Evolutionary conservation across 1,140 invertebrate genomes (phyloP).

Genomic region (Asobara japonica): DNA sequence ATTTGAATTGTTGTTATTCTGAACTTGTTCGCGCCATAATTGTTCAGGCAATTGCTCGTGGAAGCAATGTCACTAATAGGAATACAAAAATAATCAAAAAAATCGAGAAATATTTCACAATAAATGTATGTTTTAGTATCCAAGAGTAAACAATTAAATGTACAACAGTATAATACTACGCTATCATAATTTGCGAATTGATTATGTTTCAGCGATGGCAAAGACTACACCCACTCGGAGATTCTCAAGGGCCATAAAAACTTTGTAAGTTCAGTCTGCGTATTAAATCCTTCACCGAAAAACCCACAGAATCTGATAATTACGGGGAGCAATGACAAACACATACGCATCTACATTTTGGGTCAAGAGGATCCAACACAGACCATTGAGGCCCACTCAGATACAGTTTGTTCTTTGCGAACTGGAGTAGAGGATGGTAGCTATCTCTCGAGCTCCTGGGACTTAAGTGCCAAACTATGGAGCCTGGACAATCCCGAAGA

Average conservation of each 20-base stretch:
- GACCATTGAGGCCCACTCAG: constrained; percentile 81
- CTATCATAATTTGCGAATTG: neutral
- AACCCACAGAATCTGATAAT: constrained; percentile 83
- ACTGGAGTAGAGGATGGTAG: constrained; percentile 67
- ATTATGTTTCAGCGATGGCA: constrained; percentile 64
- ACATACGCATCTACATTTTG: constrained; percentile 80
- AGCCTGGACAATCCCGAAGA: constrained; percentile 67
- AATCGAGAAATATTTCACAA: too few relatives aligned
- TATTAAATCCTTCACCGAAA: constrained; percentile 74
- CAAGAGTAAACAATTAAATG: too few relatives aligned
- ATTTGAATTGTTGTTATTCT: too few relatives aligned
- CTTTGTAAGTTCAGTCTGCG: constrained; percentile 84
- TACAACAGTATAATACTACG: too few relatives aligned
- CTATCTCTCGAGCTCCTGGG: constrained; percentile 90
- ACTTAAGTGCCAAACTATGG: constrained; percentile 87
- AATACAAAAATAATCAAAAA: too few relatives aligned
- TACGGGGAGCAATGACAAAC: constrained; percentile 89
- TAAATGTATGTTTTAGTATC: too few relatives aligned
- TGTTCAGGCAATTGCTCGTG: too few relatives aligned
- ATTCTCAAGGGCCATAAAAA: constrained; percentile 85
- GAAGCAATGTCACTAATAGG: too few relatives aligned
- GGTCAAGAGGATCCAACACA: constrained; percentile 71
- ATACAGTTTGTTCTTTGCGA: constrained; percentile 77
- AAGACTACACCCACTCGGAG: constrained; percentile 70
- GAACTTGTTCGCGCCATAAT: too few relatives aligned